Evolutionary conservation across 2,113 vertebrate species (phyloP), one percentile per base, ranked within the genome.

Genomic region (Benitochromis conjunctus): DNA sequence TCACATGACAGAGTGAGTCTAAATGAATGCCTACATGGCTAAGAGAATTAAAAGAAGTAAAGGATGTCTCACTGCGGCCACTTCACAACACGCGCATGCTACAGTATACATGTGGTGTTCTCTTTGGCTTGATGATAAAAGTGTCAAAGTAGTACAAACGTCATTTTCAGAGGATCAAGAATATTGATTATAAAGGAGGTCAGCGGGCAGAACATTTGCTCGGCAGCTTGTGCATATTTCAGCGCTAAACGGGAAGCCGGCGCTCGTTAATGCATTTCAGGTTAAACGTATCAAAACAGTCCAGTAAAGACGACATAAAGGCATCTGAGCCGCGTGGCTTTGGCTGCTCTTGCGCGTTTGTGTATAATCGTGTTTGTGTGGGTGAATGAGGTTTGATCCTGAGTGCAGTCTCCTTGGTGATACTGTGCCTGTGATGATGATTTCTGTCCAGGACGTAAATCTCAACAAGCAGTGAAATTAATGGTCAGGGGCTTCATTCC

Each of bases 381-480:
- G 24, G 29, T 53, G 81, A 77, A 60, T n/a, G 53, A 66, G 21
- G 38, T 16, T 66, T 58, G 51, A 86, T 54, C 14, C 85, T 31
- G 16, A 74, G 64, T 69, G 19, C 82, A 10, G 86, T 80, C 84
- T 86, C 88, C 80, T 86, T 80, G 88, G 89, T 66, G 83, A 91
- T 53, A 53, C 82, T 86, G 69, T 13, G 7, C 53, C 51, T 79
- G 77, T 78, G 80, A 89, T 90, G 81, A 85, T 80, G 58, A 91
- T 88, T 92, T 91, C 81, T 92, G 58, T 84, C 46, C 66, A 54
- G n/a, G 41, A 88, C 3, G 58, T 92, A 89, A 92, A 93, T 93
- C 86, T 82, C 34, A 31, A 87, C 85, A 92, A 91, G 85, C 85
- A 86, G 82, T 91, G 82, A 92, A 91, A 82, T 94, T 82, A 91